A percentile compares a stretch with the other conserved stretches of the same genome.
Evolutionary conservation across 1,140 invertebrate genomes (phyloP).

Genomic region (Tetramorium simillimum): DNA sequence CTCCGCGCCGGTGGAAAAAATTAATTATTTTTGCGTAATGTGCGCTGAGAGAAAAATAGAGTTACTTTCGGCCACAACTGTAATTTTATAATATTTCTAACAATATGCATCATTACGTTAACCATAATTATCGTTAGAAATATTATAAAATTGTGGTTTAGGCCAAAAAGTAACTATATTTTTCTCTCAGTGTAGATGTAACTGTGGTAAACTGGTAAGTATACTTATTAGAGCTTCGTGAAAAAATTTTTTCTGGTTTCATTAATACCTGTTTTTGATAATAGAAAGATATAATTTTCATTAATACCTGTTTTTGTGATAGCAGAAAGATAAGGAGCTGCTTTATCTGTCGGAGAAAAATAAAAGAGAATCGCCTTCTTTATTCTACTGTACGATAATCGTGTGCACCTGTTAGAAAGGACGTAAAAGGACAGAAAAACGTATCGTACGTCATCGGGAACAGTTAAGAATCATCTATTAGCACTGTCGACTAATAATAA

Average conservation of each 20-base stretch:
- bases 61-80: too few relatives aligned
- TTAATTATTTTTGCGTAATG: neutral
- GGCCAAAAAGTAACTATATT: too few relatives aligned
- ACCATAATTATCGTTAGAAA: too few relatives aligned
- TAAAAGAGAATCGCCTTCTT: neutral
- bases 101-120: too few relatives aligned
- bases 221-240: neutral
- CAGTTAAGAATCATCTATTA: slow-evolving; percentile 5
- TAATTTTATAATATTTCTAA: too few relatives aligned
- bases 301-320: neutral
- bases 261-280: neutral
- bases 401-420: neutral
- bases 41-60: too few relatives aligned
- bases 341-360: neutral
- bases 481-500: slow-evolving; percentile 7
- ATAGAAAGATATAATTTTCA: neutral
- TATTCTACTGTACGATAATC: neutral
- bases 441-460: slow-evolving; percentile 4
- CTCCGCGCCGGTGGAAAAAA: neutral
- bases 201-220: neutral
- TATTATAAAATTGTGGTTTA: too few relatives aligned
- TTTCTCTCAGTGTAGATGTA: too few relatives aligned
- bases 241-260: neutral
- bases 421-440: neutral
- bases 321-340: neutral